These are phyloP conservation scores for Trichopria drosophilae DNA, from an alignment of 2,888 invertebrate species.

Conservation along the genomic window DNA sequence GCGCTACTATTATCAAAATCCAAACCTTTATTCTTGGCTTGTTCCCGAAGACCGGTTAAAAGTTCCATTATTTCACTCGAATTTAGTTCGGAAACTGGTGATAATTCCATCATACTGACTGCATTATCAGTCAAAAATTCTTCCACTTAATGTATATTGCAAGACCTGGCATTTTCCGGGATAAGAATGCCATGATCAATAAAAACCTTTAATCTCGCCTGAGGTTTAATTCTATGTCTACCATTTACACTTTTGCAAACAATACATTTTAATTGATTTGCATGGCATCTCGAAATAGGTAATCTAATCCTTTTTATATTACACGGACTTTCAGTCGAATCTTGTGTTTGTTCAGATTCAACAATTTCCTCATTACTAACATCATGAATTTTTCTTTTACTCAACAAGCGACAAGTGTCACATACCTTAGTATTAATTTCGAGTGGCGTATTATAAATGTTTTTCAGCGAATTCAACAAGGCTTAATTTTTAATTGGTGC, in stretches of 20 bases:
- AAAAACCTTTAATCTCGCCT: constrained; percentile 2
- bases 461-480: neutral
- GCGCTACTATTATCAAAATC: constrained; percentile 4
- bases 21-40: constrained; percentile 1
- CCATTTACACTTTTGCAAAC: constrained; percentile 4
- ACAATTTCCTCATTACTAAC: neutral
- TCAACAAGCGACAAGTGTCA: constrained; percentile 1
- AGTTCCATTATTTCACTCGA: neutral
- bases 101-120: constrained; percentile 3
- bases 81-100: neutral
- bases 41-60: neutral
- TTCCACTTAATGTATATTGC: neutral
- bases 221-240: constrained; percentile 2
- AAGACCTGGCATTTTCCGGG: neutral
- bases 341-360: neutral
- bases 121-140: neutral
- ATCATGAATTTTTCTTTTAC: neutral
- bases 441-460: neutral
- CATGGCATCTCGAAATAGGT: neutral
- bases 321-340: neutral
- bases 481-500: neutral
- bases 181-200: constrained; percentile 2
- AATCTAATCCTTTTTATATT: constrained; percentile 1
- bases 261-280: neutral
- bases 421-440: neutral